A percentile compares a stretch with the other conserved stretches of the same genome.
phyloP scores from a whole-genome alignment of 2,888 invertebrate species.

The Thymelicus lineola region DNA sequence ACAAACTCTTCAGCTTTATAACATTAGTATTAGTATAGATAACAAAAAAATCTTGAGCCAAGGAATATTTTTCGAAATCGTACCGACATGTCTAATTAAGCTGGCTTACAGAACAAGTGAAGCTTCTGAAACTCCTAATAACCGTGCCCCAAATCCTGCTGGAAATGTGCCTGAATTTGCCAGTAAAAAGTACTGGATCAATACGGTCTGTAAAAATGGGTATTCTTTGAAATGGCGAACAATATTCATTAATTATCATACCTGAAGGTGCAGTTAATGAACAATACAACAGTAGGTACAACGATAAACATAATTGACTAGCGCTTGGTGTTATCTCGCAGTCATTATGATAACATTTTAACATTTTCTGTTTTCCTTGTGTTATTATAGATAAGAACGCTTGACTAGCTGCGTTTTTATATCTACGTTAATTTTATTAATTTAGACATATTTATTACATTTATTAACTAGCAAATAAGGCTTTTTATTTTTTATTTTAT shows the following conservation, averaged over 20 bases:
- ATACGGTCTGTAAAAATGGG: too few relatives aligned
- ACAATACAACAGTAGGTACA: not conserved
- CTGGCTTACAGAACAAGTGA: not conserved
- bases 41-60: not conserved
- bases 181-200: not conserved
- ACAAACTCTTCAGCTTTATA: too few relatives aligned
- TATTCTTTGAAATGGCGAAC: too few relatives aligned
- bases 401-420: too few relatives aligned
- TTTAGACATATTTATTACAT: too few relatives aligned
- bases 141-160: not conserved
- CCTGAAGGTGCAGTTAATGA: not conserved
- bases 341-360: not conserved
- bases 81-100: not conserved
- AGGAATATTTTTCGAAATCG: not conserved
- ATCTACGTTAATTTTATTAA: too few relatives aligned
- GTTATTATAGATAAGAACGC: too few relatives aligned
- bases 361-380: too few relatives aligned
- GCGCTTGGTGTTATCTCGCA: not conserved
- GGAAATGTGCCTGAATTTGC: not conserved
- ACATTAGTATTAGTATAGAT: too few relatives aligned
- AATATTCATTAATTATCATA: too few relatives aligned
- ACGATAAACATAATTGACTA: not conserved
- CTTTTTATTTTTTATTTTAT: too few relatives aligned
- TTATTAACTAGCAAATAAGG: too few relatives aligned
- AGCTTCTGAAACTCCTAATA: not conserved